Evolutionary conservation across 2,797 vertebrate species (phyloP).

Genomic region (Podargus strigoides): DNA sequence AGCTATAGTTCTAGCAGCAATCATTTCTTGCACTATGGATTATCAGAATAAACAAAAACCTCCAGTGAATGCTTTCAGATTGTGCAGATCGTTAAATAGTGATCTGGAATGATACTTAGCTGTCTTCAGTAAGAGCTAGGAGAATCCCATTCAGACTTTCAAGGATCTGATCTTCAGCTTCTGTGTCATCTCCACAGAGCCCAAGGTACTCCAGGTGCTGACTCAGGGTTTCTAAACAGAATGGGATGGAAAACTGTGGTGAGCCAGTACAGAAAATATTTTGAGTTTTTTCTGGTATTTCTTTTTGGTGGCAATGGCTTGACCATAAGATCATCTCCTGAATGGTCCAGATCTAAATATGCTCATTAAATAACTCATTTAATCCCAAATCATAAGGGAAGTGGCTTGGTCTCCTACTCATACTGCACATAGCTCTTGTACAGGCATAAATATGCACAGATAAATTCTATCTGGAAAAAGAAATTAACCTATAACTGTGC

Average conservation of each 20-base stretch:
- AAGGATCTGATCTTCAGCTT: slow-evolving; percentile 56
- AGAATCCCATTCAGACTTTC: slow-evolving; percentile 64
- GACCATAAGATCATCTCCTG: background rate
- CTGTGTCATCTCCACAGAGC: slow-evolving; percentile 5
- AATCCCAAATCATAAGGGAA: background rate
- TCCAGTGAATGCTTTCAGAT: background rate
- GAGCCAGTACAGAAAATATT: background rate
- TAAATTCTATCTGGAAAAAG: background rate
- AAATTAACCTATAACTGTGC: background rate
- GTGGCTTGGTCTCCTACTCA: background rate
- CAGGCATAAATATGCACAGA: background rate
- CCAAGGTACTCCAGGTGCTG: slow-evolving; percentile 60
- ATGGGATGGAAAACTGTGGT: background rate
- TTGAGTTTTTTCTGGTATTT: background rate
- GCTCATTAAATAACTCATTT: background rate
- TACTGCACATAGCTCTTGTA: background rate
- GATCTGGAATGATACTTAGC: slow-evolving; percentile 62
- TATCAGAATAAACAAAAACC: background rate
- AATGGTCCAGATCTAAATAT: background rate
- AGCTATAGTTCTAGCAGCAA: background rate
- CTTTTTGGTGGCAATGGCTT: background rate
- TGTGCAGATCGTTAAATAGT: background rate
- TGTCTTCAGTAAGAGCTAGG: slow-evolving; percentile 65
- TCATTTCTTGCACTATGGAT: background rate
- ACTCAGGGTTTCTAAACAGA: slow-evolving; percentile 52